Percentiles rank a stretch among this genome's conserved stretches.
Conservation (phyloP, 1,140 invertebrate genomes). For the Zophobas morio region DNA sequence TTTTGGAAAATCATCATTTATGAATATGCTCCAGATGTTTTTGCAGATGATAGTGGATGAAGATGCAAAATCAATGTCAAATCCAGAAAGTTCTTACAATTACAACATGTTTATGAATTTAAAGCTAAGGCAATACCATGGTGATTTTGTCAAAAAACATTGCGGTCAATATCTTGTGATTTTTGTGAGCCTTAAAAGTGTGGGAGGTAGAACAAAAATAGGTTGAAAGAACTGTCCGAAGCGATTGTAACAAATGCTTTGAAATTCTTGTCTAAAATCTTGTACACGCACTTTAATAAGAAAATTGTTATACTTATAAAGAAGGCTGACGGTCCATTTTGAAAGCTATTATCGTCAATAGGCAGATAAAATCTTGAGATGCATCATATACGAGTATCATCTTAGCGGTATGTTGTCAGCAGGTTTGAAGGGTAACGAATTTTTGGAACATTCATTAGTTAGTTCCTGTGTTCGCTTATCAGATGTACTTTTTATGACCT, state of each 20-base stretch:
- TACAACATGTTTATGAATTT: slow-evolving; percentile 44
- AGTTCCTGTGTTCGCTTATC: slow-evolving; percentile 31
- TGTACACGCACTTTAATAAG: slow-evolving; percentile 28
- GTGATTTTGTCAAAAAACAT: slow-evolving; percentile 35
- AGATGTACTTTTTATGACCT: slow-evolving; percentile 23
- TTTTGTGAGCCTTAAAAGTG: slow-evolving; percentile 25
- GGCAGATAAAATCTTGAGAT: neutral
- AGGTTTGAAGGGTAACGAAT: slow-evolving; percentile 22
- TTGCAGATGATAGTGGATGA: slow-evolving; percentile 19
- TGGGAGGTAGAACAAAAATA: slow-evolving; percentile 23
- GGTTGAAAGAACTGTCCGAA: slow-evolving; percentile 11
- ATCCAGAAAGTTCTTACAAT: slow-evolving; percentile 32
- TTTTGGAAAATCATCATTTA: slow-evolving; percentile 44
- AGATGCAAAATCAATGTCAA: slow-evolving; percentile 42
- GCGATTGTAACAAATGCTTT: slow-evolving; percentile 11
- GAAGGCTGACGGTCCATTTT: slow-evolving; percentile 17
- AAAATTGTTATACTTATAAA: slow-evolving; percentile 20
- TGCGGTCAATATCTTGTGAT: slow-evolving; percentile 40
- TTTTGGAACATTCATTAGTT: slow-evolving; percentile 35
- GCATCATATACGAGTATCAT: neutral
- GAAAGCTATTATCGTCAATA: slow-evolving; percentile 11
- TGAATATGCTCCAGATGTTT: slow-evolving; percentile 33
- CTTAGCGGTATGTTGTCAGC: slow-evolving; percentile 11
- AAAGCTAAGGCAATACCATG: slow-evolving; percentile 29
- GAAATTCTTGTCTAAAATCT: slow-evolving; percentile 22